Conservation (phyloP, 2,888 invertebrate species). For the Baccha elongata region DNA sequence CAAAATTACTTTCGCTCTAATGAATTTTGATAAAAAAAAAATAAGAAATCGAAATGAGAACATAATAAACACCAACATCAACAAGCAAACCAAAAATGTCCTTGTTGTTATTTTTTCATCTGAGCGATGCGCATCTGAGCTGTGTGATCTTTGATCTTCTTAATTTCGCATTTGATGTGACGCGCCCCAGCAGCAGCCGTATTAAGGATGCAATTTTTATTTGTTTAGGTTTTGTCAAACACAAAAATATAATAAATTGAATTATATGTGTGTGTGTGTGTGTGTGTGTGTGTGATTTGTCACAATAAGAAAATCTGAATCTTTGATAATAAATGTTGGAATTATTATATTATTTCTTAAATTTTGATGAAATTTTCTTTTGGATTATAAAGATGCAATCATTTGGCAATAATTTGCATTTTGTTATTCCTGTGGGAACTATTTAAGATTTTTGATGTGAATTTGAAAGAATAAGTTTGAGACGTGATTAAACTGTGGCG, state of each 20-base stretch:
- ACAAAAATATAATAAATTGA: too few species aligned
- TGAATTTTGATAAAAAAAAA: constrained; percentile 66
- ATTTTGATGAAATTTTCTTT: constrained; percentile 39
- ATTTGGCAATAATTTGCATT: constrained; percentile 64
- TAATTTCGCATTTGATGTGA: constrained; percentile 60
- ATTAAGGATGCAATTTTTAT: constrained; percentile 29
- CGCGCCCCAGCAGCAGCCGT: constrained; percentile 23
- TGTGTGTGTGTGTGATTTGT: not conserved
- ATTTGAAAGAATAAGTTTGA: too few species aligned
- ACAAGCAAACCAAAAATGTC: constrained; percentile 6
- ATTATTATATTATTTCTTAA: constrained; percentile 52
- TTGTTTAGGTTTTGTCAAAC: constrained; percentile 61
- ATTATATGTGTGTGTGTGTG: too few species aligned
- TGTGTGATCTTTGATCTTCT: constrained; percentile 70
- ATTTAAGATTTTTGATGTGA: not conserved
- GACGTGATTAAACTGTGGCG: too few species aligned
- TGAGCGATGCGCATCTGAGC: constrained; percentile 57
- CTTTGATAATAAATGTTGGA: constrained; percentile 14
- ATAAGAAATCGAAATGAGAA: constrained; percentile 12
- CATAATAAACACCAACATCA: not conserved
- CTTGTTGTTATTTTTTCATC: constrained; percentile 64
- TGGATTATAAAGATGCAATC: constrained; percentile 61
- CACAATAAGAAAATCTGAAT: not conserved
- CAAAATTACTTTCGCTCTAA: constrained; percentile 66
- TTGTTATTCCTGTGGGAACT: not conserved